Base-by-base conservation (phyloP, 1,140 invertebrate species). In the Vanessa atalanta region DNA sequence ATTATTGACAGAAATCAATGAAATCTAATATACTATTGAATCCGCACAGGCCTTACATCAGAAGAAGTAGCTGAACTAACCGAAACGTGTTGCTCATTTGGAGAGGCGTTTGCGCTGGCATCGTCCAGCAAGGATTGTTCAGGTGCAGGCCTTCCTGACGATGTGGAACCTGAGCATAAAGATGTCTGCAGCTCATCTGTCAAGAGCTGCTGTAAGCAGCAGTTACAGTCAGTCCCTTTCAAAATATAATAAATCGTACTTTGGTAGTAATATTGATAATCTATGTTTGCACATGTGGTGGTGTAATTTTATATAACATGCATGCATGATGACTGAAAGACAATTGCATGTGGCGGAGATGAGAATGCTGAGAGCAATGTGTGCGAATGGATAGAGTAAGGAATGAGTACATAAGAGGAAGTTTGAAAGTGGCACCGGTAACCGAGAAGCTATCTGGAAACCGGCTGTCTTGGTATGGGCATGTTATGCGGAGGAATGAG, bases 1-100 rank as follows among this genome's bases (percentile, higher is more conserved):
- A 20, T 20, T 20, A 20, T 20, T 20, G 20, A 20, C 20, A 20
- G 20, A 20, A 20, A 7, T 5, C 14, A 51, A 12, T 55, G 1
- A 55, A 16, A 31, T 43, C 37, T 16, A 68, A 55, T 43, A 55
- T 60, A 57, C 14, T 53, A 57, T 11, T 67, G 13, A 16, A 57
- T 61, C 68, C 26, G 9, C 12, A 31, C 55, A 83, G 79, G 73
- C 50, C 53, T 77, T 0, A 69, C 75, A n/a, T 83, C 82, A 47
- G 80, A 83, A n/a, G 81, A 83, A 69, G 57, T 64, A 71, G 47
- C 68, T 51, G 80, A 88, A 20, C 64, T 90, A 9, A 75, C 75
- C 47, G 88, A 90, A 11, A 77, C 78, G 67, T 91, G 89, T 60
- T 91, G 89, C 68, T 66, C 68, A 7, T 79, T 83, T 48, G 89